Evolutionary conservation across 2,888 invertebrate genomes (phyloP).

Genomic region (Lagria hirta): DNA sequence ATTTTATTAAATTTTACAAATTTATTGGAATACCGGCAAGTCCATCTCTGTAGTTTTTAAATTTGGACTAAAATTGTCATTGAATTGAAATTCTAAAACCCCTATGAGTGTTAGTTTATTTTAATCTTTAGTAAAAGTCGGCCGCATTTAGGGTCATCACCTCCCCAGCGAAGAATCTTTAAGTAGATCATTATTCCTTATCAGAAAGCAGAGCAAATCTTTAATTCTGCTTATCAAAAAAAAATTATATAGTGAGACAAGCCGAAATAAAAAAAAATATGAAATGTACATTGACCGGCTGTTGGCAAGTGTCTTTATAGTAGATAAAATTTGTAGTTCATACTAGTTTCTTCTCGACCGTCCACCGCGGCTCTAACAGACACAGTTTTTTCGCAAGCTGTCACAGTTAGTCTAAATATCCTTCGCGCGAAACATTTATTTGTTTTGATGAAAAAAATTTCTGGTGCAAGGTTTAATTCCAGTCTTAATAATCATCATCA

Average conservation of each 20-base stretch:
- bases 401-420: slow-evolving; percentile 5
- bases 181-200: not conserved
- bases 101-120: no score
- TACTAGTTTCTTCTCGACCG: slow-evolving; percentile 16
- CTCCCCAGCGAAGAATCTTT: slow-evolving; percentile 1
- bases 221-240: slow-evolving; percentile 6
- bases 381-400: no score
- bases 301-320: slow-evolving; percentile 24
- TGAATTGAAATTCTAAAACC: no score
- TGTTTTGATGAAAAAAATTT: slow-evolving; percentile 14
- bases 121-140: no score
- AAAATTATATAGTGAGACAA: not conserved
- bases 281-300: slow-evolving; percentile 23
- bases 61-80: no score
- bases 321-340: slow-evolving; percentile 25
- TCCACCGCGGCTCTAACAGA: slow-evolving; percentile 6
- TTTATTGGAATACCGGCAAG: no score
- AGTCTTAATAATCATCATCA: slow-evolving; percentile 15
- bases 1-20: no score
- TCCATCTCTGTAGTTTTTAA: no score
- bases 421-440: slow-evolving; percentile 1
- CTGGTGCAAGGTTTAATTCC: slow-evolving; percentile 24
- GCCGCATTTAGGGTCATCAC: slow-evolving; percentile 15
- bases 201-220: slow-evolving; percentile 8
- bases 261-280: slow-evolving; percentile 9